phyloP scores from a whole-genome alignment of 2,888 invertebrate genomes.

The Trichopoda pennipes region DNA sequence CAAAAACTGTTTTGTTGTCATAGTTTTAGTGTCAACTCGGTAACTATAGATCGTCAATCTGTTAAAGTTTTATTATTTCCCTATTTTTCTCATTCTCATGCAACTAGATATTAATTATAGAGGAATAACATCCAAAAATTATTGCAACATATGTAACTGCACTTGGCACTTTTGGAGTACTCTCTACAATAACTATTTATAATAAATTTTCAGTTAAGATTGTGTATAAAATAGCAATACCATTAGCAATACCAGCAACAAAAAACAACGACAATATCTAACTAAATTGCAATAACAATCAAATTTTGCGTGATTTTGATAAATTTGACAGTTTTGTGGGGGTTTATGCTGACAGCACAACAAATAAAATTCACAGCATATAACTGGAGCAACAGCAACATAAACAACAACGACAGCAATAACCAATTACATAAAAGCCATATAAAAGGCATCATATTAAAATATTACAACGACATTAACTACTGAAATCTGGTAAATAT shows the following conservation, averaged over 20 bases:
- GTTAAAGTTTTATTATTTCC: no score
- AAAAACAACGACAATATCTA: conserved; percentile 42
- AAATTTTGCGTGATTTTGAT: conserved; percentile 77
- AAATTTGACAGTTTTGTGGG: conserved; percentile 79
- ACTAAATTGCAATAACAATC: conserved; percentile 68
- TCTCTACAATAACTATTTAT: not conserved
- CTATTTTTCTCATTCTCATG: no score
- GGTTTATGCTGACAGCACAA: conserved; percentile 77
- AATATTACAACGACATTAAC: conserved; percentile 63
- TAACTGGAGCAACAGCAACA: conserved; percentile 34
- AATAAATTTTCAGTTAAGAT: conserved; percentile 18
- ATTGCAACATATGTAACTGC: no score
- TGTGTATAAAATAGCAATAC: not conserved
- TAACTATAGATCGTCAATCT: no score
- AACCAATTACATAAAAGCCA: conserved; percentile 18
- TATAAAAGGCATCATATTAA: conserved; percentile 34
- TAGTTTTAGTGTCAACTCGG: no score
- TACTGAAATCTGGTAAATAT: conserved; percentile 35
- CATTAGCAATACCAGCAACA: conserved; percentile 24
- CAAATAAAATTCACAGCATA: conserved; percentile 71
- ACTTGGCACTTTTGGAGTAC: no score
- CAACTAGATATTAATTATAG: no score
- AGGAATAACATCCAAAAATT: no score
- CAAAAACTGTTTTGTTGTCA: no score
- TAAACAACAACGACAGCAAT: not conserved